phyloP scores from a whole-genome alignment of 2,113 vertebrate species.

The Aleadryas rufinucha region DNA sequence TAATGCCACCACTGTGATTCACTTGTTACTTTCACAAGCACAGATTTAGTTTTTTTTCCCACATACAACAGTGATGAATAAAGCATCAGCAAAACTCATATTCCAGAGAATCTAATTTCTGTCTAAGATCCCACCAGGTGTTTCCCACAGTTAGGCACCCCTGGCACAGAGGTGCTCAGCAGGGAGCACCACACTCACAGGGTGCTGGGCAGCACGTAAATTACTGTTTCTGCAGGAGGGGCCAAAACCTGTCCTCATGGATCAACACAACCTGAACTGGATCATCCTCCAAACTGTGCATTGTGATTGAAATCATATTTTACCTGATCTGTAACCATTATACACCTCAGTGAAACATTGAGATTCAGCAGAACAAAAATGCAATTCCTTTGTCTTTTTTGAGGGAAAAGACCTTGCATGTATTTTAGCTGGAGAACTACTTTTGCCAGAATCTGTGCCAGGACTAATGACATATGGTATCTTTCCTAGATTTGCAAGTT shows the following conservation, averaged over 20 bases:
- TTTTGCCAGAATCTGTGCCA: conserved; percentile 51
- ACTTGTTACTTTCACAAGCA: neutral
- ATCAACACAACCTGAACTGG: neutral
- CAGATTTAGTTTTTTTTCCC: neutral
- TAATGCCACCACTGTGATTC: neutral
- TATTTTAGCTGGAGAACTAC: conserved; percentile 45
- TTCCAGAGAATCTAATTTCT: neutral
- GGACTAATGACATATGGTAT: conserved; percentile 60
- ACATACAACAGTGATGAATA: neutral
- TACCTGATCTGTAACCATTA: conserved; percentile 1
- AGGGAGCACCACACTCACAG: neutral
- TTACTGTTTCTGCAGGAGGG: neutral
- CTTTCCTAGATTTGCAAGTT: conserved; percentile 61
- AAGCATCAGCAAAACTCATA: neutral
- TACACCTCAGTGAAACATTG: neutral
- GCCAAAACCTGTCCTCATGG: neutral
- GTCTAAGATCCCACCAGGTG: neutral
- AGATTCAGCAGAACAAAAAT: conserved; percentile 2
- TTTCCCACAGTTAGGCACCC: neutral
- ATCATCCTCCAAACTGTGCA: neutral
- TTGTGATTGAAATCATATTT: neutral
- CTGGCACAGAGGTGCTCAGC: neutral
- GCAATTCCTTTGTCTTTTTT: conserved; percentile 26
- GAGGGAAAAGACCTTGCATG: neutral
- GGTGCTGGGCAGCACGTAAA: neutral